Percentiles rank a stretch among this genome's conserved stretches.
phyloP scores from a whole-genome alignment of 23 tunicate species.

The Ciona savignyi region DNA sequence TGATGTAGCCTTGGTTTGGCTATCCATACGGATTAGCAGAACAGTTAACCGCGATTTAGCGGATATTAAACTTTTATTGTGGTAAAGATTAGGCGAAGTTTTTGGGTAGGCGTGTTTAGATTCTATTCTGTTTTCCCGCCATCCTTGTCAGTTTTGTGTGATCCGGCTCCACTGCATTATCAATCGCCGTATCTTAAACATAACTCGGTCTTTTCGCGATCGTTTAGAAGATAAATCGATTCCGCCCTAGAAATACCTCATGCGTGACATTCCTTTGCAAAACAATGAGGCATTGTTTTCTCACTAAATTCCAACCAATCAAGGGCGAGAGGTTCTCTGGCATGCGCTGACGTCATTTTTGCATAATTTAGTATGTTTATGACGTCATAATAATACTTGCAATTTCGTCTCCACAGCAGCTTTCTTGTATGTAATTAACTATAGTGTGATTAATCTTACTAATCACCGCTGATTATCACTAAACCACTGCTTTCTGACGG shows the following conservation, averaged over 20 bases:
- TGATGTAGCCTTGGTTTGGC: too few species aligned
- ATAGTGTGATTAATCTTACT: background rate
- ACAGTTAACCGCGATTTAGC: too few species aligned
- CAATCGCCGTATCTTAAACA: background rate
- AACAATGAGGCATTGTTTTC: background rate
- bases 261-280: conserved; percentile 1
- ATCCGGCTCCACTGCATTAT: too few species aligned
- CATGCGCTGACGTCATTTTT: background rate
- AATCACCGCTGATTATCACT: background rate
- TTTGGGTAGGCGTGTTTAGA: too few species aligned
- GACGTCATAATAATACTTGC: background rate
- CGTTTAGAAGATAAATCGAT: background rate
- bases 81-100: too few species aligned
- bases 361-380: background rate
- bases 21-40: too few species aligned
- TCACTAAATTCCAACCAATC: background rate
- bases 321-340: background rate
- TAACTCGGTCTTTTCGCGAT: background rate
- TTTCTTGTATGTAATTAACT: background rate
- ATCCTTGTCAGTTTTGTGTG: too few species aligned
- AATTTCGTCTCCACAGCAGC: background rate
- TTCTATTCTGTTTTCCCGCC: too few species aligned
- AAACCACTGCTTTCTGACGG: background rate
- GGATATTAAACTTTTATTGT: too few species aligned
- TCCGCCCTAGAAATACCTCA: background rate